These are phyloP conservation scores for Panurus biarmicus DNA, from an alignment of 2,113 vertebrate genomes.

Conservation along the genomic window DNA sequence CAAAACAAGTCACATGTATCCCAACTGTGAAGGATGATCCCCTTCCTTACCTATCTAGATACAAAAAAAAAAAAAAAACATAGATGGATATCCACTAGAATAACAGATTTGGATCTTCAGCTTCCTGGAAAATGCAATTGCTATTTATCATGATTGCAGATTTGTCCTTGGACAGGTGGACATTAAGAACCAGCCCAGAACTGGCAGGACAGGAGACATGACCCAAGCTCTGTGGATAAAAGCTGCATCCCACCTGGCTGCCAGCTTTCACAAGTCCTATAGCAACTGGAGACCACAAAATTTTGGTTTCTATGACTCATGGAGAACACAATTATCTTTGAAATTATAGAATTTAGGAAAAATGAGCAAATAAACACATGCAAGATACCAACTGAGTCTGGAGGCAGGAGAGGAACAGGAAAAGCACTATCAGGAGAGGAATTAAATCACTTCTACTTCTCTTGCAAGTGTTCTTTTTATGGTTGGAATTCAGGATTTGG, in stretches of 20 bases:
- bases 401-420: not conserved
- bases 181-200: not conserved
- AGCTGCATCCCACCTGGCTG: no score
- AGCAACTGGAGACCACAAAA: fast-evolving
- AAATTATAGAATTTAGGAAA: not conserved
- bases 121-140: not conserved
- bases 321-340: not conserved
- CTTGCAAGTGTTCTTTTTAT: not conserved
- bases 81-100: no score
- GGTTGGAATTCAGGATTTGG: fast-evolving
- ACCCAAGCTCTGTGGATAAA: fast-evolving
- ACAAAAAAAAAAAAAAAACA: not conserved
- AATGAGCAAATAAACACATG: fast-evolving
- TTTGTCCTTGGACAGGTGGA: not conserved
- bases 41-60: not conserved
- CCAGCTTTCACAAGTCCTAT: not conserved
- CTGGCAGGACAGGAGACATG: not conserved
- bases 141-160: no score
- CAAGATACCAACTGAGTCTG: not conserved
- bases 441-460: not conserved
- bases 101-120: not conserved
- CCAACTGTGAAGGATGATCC: not conserved
- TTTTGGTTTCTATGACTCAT: fast-evolving
- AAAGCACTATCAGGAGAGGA: not conserved
- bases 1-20: fast-evolving